Base-by-base conservation (phyloP, 1,140 invertebrate species). In the Tribolium castaneum region DNA sequence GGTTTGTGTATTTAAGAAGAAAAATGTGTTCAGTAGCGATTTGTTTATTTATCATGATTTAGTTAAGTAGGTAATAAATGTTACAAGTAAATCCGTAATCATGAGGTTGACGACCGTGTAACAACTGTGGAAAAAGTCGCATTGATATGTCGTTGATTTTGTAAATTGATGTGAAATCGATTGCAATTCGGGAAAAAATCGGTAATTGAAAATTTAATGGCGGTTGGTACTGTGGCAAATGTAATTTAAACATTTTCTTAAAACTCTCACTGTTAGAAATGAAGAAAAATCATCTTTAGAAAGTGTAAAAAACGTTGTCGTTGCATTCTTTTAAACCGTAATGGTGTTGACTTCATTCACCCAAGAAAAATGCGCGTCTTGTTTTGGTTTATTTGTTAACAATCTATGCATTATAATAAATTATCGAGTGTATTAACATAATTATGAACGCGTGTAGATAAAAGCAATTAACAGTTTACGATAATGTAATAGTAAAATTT, bases 191-290 rank as follows among this genome's bases (percentile, higher is more conserved):
- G 5, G 34, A 66, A 66, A 66, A 35, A 35, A 22, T 59, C 19
- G 10, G 5, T 66, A 66, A 66, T 66, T 66, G 59, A 35, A 66
- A 66, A 66, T 66, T 66, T 66, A 66, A 66, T 66, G 14, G 59
- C 30, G 59, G 59, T 66, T 12, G 59, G 3, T n/a, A 66, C 25
- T 66, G 59, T 66, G 59, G 59, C 30, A 34, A 35, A 66, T 35
- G 59, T 66, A 66, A 66, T 66, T 66, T 66, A 66, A 66, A 66
- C 59, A 66, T 34, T 66, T 66, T 66, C 59, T 66, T 66, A 35
- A 66, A 66, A 66, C 59, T 66, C 59, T 66, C 59, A 66, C 59
- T 66, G 7, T 14, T n/a, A 59, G 59, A 35, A 45, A 45, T 45
- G 39, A 45, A 45, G 39, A 45, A 45, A 45, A 45, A 45, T 9